These are phyloP conservation scores for Chalcosyrphus nemorum DNA, from an alignment of 2,888 invertebrate species.

Conservation along the genomic window DNA sequence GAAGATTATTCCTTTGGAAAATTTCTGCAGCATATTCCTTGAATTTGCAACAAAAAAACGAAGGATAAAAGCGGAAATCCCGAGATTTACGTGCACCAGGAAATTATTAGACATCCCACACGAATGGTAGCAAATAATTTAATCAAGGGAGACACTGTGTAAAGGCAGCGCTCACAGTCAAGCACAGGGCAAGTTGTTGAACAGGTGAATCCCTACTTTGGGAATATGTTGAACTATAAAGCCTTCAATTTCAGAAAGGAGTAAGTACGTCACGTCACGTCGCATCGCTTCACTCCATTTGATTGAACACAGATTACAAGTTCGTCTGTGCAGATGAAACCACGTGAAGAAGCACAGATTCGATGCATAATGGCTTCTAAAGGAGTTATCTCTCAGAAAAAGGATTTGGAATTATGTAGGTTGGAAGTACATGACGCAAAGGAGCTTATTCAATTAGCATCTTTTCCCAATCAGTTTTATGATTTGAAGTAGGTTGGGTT, in stretches of 20 bases:
- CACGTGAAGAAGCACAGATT: too few species aligned
- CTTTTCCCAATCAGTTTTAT: too few species aligned
- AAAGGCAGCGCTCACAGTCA: background rate
- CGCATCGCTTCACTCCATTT: background rate
- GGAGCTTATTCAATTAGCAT: too few species aligned
- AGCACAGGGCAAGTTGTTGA: background rate
- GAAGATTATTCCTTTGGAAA: background rate
- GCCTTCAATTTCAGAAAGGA: background rate
- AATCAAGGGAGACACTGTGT: background rate
- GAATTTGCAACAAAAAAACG: background rate
- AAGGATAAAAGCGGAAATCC: conserved; percentile 1
- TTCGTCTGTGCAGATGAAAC: too few species aligned
- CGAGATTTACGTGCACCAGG: background rate
- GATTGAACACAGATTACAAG: background rate
- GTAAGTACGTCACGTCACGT: background rate
- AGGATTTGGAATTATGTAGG: too few species aligned
- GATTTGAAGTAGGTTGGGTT: too few species aligned
- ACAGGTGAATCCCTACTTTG: background rate
- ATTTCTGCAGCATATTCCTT: background rate
- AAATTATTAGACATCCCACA: background rate
- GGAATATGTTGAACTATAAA: background rate
- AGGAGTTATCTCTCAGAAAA: too few species aligned
- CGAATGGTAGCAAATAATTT: background rate
- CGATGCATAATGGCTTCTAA: background rate
- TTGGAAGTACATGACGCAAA: too few species aligned